Evolutionary conservation across 2,797 vertebrate species (phyloP).

Genomic region (Tachyglossus aculeatus): DNA sequence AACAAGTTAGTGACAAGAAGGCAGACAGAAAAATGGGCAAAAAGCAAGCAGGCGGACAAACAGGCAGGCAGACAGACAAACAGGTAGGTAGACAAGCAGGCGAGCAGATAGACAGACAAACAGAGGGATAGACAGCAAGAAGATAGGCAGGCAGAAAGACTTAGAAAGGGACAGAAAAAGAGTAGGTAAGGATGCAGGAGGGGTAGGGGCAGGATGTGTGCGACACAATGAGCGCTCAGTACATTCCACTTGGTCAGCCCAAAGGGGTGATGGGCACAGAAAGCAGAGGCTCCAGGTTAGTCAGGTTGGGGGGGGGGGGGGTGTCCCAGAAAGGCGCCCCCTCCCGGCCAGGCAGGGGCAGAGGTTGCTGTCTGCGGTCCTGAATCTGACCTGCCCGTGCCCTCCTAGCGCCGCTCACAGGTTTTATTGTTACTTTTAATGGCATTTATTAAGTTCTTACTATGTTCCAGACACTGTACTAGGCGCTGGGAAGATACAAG

Average conservation of each 20-base stretch:
- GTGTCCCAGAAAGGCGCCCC: background rate
- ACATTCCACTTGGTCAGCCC: no score
- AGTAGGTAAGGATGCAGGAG: no score
- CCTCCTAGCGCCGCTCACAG: background rate
- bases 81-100: background rate
- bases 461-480: no score
- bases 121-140: background rate
- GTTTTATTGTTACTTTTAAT: no score
- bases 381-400: conserved; percentile 22
- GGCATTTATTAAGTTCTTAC: no score
- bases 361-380: conserved; percentile 61
- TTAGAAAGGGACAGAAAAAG: no score
- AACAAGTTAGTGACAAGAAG: background rate
- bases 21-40: background rate
- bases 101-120: no score
- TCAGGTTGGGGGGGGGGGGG: background rate
- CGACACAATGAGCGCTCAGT: no score
- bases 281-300: background rate
- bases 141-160: background rate
- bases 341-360: background rate
- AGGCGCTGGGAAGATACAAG: no score
- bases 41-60: background rate
- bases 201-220: no score
- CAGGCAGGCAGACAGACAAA: background rate
- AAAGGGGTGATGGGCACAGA: no score